Base-by-base conservation (phyloP, 2,797 vertebrate genomes). In the Acipenser ruthenus region DNA sequence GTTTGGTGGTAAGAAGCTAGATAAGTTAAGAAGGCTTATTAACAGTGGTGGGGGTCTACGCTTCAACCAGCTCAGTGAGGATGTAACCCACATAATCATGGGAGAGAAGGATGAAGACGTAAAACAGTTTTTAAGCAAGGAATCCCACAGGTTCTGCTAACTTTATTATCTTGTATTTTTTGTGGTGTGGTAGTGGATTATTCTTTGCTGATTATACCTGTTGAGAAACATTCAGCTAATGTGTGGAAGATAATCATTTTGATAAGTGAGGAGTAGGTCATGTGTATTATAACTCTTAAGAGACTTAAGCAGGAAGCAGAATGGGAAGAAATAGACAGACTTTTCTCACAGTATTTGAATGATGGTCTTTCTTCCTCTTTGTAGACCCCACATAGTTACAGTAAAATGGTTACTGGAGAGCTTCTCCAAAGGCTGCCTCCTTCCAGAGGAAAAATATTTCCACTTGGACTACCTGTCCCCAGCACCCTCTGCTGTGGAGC, bases 41-140 rank as follows among this genome's bases (percentile, higher is more conserved):
- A 99, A 95, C 75, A 78, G 76, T 0, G 92, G 91, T 48, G 96
- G 96, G 64, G 96, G 96, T 37, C 78, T 99, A 78, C 92, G 91
- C 68, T 98, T 98, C 79, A 96, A 94, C 85, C 95, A 97, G 37
- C 90, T 91, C 70, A 92, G 92, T 66, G 93, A 94, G 78, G 95
- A 97, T 49, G 92, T 99, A 68, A 95, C 96, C 52, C 96, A 99
- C 65, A 86, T 98, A 63, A 88, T 98, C 66, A 88, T 94, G 82
- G 95, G 93, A 68, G 93, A 97, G 50, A 74, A 83, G 66, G 91
- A 90, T 70, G 82, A 90, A 63, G 93, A 94, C 18, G 72, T 97
- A 69, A 93, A 90, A 75, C 87, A 78, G 15, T 96, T 97, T 72
- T 77, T 97, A 65, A 87, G 83, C 63, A 95, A 92, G 82, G 87